A percentile compares a stretch with the other conserved stretches of the same genome.
Evolutionary conservation across 2,113 vertebrate species (phyloP).

Genomic region (Cephalopholis sonnerati): DNA sequence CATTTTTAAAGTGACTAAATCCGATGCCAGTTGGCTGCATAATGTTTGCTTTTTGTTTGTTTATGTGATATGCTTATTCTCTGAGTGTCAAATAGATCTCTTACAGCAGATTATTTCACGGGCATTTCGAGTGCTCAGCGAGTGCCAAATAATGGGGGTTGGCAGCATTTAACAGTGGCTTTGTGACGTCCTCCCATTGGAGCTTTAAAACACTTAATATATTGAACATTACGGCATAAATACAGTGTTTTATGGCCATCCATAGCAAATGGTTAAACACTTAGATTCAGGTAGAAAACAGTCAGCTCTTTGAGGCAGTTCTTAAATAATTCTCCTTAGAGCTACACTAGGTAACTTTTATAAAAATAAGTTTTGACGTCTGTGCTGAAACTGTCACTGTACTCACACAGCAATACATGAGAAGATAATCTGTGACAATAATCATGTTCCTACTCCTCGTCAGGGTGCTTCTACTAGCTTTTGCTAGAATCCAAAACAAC

Average conservation of each 20-base stretch:
- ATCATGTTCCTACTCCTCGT: no score
- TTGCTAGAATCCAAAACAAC: no score
- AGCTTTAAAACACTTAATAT: background rate
- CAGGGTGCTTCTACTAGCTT: no score
- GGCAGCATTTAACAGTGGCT: background rate
- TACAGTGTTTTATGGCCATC: background rate
- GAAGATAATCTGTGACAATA: no score
- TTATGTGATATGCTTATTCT: conserved; percentile 6
- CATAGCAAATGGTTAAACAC: background rate
- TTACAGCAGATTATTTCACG: conserved; percentile 4
- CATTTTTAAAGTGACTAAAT: background rate
- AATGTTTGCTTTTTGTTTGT: background rate
- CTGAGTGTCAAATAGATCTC: background rate
- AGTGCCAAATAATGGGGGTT: background rate
- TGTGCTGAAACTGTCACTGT: no score
- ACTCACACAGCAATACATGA: no score
- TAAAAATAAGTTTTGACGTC: no score
- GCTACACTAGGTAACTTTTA: no score
- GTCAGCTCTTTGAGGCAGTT: background rate
- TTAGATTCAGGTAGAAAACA: background rate
- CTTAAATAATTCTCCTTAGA: background rate
- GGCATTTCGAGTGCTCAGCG: background rate
- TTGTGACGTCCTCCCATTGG: background rate
- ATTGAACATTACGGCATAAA: background rate
- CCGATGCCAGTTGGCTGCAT: background rate